Conservation (phyloP, 2,797 vertebrate species). For the Molossus molossus region DNA sequence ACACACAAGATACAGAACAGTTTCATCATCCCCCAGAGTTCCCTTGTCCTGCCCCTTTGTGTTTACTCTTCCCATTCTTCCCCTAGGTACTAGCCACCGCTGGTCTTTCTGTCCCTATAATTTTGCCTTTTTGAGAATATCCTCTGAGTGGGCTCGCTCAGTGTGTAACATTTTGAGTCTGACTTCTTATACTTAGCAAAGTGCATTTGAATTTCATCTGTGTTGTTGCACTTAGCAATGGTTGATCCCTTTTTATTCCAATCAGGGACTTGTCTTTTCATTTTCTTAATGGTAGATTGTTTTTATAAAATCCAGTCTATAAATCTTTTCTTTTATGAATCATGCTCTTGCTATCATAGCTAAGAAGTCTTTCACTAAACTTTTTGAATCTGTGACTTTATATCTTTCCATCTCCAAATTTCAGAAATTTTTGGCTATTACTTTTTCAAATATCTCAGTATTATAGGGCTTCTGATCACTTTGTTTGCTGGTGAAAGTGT, state of each 20-base stretch:
- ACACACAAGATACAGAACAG: not conserved
- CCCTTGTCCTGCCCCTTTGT: not conserved
- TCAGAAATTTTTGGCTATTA: not conserved
- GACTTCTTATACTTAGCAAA: not conserved
- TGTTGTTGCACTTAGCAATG: not conserved
- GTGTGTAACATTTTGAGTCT: not conserved
- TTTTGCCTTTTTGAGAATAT: not conserved
- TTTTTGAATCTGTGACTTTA: constrained; percentile 13
- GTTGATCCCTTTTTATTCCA: not conserved
- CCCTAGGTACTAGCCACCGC: not conserved
- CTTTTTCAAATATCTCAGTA: not conserved
- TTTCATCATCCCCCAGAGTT: rapidly evolving
- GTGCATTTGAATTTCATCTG: not conserved
- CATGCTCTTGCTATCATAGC: not conserved
- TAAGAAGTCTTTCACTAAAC: not conserved
- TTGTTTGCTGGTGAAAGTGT: not conserved
- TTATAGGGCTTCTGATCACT: not conserved
- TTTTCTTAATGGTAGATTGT: constrained; percentile 31
- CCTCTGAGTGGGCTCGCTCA: not conserved
- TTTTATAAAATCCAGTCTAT: not conserved
- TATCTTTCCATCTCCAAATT: not conserved
- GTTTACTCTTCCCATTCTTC: too few species aligned
- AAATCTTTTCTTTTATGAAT: not conserved
- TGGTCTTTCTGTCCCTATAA: not conserved
- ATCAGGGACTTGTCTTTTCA: not conserved